Evolutionary conservation across 2,888 invertebrate genomes (phyloP).

Genomic region (Torymus auratus): DNA sequence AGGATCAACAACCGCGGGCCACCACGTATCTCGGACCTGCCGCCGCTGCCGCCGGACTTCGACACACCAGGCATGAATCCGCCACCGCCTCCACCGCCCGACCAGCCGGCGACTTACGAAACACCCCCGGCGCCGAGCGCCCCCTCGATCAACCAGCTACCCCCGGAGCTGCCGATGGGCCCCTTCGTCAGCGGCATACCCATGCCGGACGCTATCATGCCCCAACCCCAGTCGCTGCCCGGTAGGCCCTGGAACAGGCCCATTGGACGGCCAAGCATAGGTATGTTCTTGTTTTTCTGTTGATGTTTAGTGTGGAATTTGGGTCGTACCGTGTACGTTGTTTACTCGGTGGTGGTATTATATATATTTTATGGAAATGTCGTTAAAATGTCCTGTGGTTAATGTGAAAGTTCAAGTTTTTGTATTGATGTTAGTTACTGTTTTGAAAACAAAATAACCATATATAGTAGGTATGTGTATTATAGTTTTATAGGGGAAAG

Average conservation of each 20-base stretch:
- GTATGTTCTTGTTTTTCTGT: no score
- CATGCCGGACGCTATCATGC: conserved; percentile 86
- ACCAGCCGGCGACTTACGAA: conserved; percentile 84
- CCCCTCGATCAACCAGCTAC: conserved; percentile 77
- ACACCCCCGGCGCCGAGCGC: conserved; percentile 78
- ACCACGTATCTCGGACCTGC: conserved; percentile 88
- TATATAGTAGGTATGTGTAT: no score
- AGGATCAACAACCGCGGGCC: conserved; percentile 94
- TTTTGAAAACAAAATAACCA: no score
- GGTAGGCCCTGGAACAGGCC: conserved; percentile 66
- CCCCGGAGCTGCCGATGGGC: conserved; percentile 79
- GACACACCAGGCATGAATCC: conserved; percentile 79
- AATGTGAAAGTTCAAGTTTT: no score
- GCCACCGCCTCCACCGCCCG: conserved; percentile 78
- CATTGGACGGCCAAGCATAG: conserved; percentile 43
- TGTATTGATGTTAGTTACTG: no score
- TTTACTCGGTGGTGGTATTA: no score
- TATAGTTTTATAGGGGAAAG: no score
- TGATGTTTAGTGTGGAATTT: no score
- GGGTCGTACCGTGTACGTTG: no score
- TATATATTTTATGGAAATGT: no score
- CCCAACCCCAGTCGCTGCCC: conserved; percentile 65
- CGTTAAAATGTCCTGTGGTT: no score
- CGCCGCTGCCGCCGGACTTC: conserved; percentile 84
- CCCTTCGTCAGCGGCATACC: conserved; percentile 84